Evolutionary conservation across 1,140 invertebrate genomes (phyloP), one percentile per base, ranked within the genome.

Genomic region (Bombus difficillimus): DNA sequence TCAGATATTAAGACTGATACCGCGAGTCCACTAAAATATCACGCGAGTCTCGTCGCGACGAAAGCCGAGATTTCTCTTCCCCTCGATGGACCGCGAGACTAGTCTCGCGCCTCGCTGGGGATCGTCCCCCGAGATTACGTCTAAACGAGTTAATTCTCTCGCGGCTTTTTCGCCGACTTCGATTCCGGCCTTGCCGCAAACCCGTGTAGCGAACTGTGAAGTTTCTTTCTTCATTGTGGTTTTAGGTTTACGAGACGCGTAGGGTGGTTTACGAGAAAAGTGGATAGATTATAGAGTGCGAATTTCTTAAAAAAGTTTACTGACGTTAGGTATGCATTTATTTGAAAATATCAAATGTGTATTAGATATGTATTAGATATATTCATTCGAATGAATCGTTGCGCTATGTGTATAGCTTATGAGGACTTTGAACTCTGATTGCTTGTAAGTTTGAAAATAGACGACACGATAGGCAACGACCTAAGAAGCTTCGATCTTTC

Each of bases 61-160:
- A 66, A 75, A 75, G 68, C 72, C 81, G 86, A 86, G 69, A 83
- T 81, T 81, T 88, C 84, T 86, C 75, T 32, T 43, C 57, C 47
- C 68, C 68, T 73, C 62, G 37, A 39, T 37, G 39, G 34, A 28
- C 25, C 57, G 66, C 57, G 74, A 8, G 53, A 41, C 47, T 73
- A 85, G 77, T 25, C 75, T 71, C 47, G 76, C 34, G 15, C 66
- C 74, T 25, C 81, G 62, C 82, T 28, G 75, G 66, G 87, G 85
- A 91, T 91, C 89, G 83, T 72, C 64, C 68, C 72, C 64, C 77
- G 86, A 88, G 91, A 88, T 92, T 92, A 88, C 43, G 76, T 88
- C 87, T 89, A 88, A 86, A 93, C 90, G 89, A 92, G 92, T 93
- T 93, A 92, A 93, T 93, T 91, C 91, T 91, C 91, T 85, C 74